Evolutionary conservation across 2,113 vertebrate species (phyloP), one percentile per base, ranked within the genome.

Genomic region (Oncorhynchus keta): DNA sequence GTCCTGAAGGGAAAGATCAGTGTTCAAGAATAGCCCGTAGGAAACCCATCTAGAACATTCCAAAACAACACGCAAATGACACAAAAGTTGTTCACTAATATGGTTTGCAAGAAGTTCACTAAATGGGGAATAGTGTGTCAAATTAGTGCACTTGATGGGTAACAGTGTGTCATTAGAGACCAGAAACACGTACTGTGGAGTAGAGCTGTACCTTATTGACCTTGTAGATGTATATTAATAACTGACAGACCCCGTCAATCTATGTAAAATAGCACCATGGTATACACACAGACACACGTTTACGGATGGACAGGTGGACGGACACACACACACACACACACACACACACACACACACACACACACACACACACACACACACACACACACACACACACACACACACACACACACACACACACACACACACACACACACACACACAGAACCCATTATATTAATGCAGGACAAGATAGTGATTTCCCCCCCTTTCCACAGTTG

Each of bases 1-100:
- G 83, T 99, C 97, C 97, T 99, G 91, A 67, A 75, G 72, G 74
- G 74, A 79, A 67, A 84, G 89, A 91, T 84, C 82, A 83, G 64
- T 84, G 82, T 83, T 87, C 78, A 79, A 72, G 78, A 28, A 14
- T 76, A 77, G 71, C 84, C 24, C 81, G 82, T 71, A 16, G 48
- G 76, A 79, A 49, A 73, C 76, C 68, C 72, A 77, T 73, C 68
- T 77, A 71, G 74, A 75, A 35, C 76, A 79, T 45, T 45, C 39
- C 39, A 45, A 11, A 45, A 45, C 39, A 45, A 45, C 39, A 45
- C 39, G 39, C 8, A 45, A 45, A 45, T 45, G 2, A 9, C 39
- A 45, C 39, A 45, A 2, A 45, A 45, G 39, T 45, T 45, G 8
- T 0, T 9, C 39, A 45, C 39, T 45, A 45, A 45, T 12, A 45